Percentiles rank a stretch among this genome's conserved stretches.
Conservation (phyloP, 2,888 invertebrate species). For the Chrysopilus asiliformis region DNA sequence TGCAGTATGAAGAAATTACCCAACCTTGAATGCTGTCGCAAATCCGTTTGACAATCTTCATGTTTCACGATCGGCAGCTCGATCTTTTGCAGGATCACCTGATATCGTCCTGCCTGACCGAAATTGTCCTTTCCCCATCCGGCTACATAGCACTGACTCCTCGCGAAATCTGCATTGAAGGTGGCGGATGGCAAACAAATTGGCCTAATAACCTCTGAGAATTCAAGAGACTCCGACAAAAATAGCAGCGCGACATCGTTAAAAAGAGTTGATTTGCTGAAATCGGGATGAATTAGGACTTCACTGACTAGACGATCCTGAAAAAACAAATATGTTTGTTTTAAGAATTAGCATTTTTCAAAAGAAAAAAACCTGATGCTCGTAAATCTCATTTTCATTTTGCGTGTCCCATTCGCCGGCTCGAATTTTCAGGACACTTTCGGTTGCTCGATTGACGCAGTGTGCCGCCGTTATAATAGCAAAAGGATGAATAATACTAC, state of each 20-base stretch:
- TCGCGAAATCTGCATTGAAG: conserved; percentile 18
- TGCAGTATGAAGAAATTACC: conserved; percentile 49
- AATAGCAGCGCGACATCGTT: no score
- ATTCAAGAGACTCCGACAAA: conserved; percentile 37
- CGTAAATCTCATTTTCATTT: no score
- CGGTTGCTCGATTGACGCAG: conserved; percentile 36
- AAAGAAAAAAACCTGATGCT: no score
- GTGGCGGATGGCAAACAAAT: conserved; percentile 44
- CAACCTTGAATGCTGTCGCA: conserved; percentile 48
- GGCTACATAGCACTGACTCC: conserved; percentile 11
- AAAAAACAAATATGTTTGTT: no score
- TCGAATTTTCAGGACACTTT: no score
- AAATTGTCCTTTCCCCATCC: conserved; percentile 16
- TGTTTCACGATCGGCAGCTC: conserved; percentile 50
- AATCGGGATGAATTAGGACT: no score
- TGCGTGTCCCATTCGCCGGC: no score
- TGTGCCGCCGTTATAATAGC: conserved; percentile 71
- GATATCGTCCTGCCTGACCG: conserved; percentile 39
- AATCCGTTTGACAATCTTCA: conserved; percentile 25
- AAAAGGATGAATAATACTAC: conserved; percentile 26
- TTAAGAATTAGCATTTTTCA: no score
- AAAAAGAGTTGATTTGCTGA: no score
- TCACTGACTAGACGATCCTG: no score
- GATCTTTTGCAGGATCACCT: conserved; percentile 47
- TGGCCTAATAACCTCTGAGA: conserved; percentile 50